Percentiles rank a stretch among this genome's conserved stretches.
Conservation (phyloP, 2,888 invertebrate genomes). For the Plagiodera versicolora region DNA sequence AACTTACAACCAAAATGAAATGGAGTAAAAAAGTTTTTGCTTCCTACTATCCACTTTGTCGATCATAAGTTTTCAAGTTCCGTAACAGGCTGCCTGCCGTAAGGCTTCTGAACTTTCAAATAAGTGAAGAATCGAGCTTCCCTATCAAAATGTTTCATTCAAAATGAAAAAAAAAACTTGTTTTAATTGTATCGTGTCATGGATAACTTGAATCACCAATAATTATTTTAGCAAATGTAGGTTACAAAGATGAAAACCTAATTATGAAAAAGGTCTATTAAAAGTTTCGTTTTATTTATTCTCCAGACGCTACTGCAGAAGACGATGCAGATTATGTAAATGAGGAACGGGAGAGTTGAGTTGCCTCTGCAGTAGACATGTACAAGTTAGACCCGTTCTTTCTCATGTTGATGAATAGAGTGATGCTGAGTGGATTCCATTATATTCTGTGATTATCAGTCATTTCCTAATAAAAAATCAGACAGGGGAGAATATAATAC, state of each 20-base stretch:
- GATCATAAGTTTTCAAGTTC: background rate
- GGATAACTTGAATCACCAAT: too few species aligned
- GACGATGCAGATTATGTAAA: constrained; percentile 17
- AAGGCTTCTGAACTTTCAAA: background rate
- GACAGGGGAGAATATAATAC: too few species aligned
- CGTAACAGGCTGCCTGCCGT: background rate
- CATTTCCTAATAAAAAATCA: background rate
- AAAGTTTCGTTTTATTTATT: background rate
- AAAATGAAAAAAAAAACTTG: too few species aligned
- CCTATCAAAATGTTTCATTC: too few species aligned
- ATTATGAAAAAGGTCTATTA: background rate
- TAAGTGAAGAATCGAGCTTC: background rate
- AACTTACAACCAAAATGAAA: background rate
- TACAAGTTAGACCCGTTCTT: background rate
- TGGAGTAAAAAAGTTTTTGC: background rate
- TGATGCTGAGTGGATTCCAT: background rate
- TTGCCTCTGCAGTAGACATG: background rate
- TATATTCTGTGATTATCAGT: background rate
- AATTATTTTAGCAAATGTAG: too few species aligned
- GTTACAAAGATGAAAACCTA: background rate
- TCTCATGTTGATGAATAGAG: background rate
- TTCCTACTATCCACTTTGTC: background rate
- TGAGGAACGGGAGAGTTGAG: background rate
- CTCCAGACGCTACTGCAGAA: constrained; percentile 11
- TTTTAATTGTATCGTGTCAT: too few species aligned